Conservation (phyloP, 2,888 invertebrate genomes). For the Drosophila acutilabella region DNA sequence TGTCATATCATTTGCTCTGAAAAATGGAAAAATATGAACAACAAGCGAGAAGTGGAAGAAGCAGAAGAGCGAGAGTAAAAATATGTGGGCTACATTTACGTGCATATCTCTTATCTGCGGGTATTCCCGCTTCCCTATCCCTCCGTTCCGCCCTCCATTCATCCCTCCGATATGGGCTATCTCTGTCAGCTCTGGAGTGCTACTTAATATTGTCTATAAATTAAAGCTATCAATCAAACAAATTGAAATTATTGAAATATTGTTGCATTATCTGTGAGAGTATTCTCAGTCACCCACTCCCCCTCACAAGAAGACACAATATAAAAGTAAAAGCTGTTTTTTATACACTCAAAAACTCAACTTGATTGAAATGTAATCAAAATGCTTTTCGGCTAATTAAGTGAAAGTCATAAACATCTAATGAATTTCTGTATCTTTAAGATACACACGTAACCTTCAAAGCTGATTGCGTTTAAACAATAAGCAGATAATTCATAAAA, state of each 20-base stretch:
- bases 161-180: neutral
- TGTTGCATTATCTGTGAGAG: slow-evolving; percentile 32
- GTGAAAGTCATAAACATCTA: slow-evolving; percentile 54
- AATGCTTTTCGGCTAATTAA: slow-evolving; percentile 46
- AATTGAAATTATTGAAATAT: slow-evolving; percentile 60
- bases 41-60: slow-evolving; percentile 20
- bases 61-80: slow-evolving; percentile 28
- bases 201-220: slow-evolving; percentile 54
- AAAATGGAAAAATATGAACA: slow-evolving; percentile 50
- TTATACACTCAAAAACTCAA: neutral
- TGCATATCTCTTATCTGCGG: slow-evolving; percentile 41
- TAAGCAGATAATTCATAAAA: slow-evolving; percentile 41
- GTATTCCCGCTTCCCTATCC: slow-evolving; percentile 1
- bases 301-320: neutral
- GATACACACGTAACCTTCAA: slow-evolving; percentile 36
- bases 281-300: slow-evolving; percentile 18
- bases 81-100: slow-evolving; percentile 24
- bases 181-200: slow-evolving; percentile 25
- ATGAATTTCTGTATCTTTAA: slow-evolving; percentile 3
- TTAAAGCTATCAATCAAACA: slow-evolving; percentile 56
- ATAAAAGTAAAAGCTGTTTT: slow-evolving; percentile 47
- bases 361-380: slow-evolving; percentile 32
- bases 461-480: slow-evolving; percentile 40
- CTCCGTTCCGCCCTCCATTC: neutral
- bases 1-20: slow-evolving; percentile 76